Conservation (phyloP, 1,140 invertebrate genomes). For the Ostrea edulis region DNA sequence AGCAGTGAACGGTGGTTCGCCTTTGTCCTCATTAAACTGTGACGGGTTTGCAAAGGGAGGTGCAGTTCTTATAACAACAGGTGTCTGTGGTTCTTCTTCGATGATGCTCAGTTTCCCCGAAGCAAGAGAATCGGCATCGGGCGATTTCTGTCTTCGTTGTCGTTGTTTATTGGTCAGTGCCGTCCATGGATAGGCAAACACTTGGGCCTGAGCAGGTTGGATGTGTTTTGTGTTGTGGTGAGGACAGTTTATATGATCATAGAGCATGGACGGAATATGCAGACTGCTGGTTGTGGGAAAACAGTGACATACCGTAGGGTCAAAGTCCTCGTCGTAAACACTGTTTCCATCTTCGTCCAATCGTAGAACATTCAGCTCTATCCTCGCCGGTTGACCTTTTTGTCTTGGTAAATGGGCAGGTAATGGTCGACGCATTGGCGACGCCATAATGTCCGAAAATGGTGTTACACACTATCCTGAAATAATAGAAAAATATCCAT, state of each 20-base stretch:
- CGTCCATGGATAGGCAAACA: conserved; percentile 65
- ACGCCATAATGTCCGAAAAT: conserved; percentile 15
- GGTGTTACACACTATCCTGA: background rate
- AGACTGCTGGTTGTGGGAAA: conserved; percentile 61
- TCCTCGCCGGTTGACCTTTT: conserved; percentile 14
- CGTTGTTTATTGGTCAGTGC: conserved; percentile 40
- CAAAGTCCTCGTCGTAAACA: conserved; percentile 59
- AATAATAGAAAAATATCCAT: background rate
- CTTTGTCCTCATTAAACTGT: background rate
- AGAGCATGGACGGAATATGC: conserved; percentile 66
- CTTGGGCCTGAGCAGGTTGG: conserved; percentile 57
- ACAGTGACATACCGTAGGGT: conserved; percentile 58
- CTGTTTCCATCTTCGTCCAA: conserved; percentile 56
- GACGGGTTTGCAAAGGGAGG: conserved; percentile 55
- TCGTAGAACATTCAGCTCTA: conserved; percentile 51
- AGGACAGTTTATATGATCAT: conserved; percentile 64
- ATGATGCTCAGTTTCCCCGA: conserved; percentile 48
- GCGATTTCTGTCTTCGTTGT: conserved; percentile 33
- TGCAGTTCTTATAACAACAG: conserved; percentile 48
- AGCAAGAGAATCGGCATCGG: conserved; percentile 20
- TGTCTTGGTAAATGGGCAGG: conserved; percentile 13
- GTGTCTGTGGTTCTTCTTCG: conserved; percentile 44
- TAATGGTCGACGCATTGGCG: conserved; percentile 10
- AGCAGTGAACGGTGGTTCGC: conserved; percentile 53
- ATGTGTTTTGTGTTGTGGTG: conserved; percentile 54